Conservation (phyloP, 2,888 invertebrate species). For the Eristalinus aeneus region DNA sequence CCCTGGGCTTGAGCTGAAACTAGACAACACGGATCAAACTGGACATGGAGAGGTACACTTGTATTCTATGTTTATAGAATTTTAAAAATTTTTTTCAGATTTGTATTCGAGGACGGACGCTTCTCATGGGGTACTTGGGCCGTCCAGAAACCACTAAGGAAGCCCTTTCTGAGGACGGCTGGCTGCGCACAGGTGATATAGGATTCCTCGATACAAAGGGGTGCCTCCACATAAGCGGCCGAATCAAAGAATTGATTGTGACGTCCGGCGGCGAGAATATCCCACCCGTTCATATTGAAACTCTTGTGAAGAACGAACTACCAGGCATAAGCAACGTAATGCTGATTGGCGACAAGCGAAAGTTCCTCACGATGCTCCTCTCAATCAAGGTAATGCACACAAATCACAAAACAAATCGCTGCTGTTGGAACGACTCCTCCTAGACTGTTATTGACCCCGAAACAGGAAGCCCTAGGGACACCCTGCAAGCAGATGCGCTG, state of each 20-base stretch:
- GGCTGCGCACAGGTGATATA: constrained; percentile 94
- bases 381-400: constrained; percentile 87
- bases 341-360: constrained; percentile 92
- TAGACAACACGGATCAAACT: constrained; percentile 85
- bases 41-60: constrained; percentile 86
- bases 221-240: constrained; percentile 88
- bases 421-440: background rate
- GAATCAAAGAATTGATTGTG: constrained; percentile 90
- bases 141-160: constrained; percentile 87
- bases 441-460: constrained; percentile 86
- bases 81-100: constrained; percentile 79
- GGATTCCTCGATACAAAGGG: constrained; percentile 88
- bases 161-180: constrained; percentile 88
- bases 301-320: constrained; percentile 87
- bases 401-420: background rate
- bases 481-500: constrained; percentile 84
- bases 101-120: constrained; percentile 90
- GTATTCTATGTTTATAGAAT: too few relatives aligned
- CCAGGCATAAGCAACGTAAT: constrained; percentile 90
- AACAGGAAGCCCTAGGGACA: constrained; percentile 87
- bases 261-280: constrained; percentile 98
- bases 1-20: constrained; percentile 85
- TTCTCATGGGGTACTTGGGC: constrained; percentile 94
- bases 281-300: constrained; percentile 92
- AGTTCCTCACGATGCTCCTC: constrained; percentile 91